Evolutionary conservation across 1,140 invertebrate genomes (phyloP).

Genomic region (Rhopalosiphum padi): DNA sequence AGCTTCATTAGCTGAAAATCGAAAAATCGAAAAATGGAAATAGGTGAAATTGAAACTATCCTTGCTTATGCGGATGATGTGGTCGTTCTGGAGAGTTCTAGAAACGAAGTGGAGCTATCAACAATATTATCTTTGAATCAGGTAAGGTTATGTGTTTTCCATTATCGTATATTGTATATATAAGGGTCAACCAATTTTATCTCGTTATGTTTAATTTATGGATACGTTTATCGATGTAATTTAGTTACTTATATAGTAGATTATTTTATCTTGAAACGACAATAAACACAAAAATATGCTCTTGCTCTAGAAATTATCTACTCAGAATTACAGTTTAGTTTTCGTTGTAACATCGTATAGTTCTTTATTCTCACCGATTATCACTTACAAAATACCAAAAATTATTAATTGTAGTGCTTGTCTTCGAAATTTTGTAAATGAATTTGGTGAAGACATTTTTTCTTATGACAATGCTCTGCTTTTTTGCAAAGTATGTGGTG

Average conservation of each 20-base stretch:
- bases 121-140: neutral
- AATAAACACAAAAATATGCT: neutral
- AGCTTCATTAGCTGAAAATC: too few species aligned
- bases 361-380: neutral
- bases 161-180: too few species aligned
- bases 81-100: conserved; percentile 29
- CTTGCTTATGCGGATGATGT: conserved; percentile 52
- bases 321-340: neutral
- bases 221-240: neutral
- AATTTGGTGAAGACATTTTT: neutral
- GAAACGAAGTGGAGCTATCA: conserved; percentile 5
- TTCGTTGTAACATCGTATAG: neutral
- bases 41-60: conserved; percentile 18
- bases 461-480: too few species aligned
- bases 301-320: neutral
- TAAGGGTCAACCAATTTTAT: neutral
- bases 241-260: neutral
- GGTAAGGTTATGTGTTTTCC: too few species aligned
- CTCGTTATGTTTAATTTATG: neutral
- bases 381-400: neutral
- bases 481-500: too few species aligned
- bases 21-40: conserved; percentile 9
- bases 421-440: neutral
- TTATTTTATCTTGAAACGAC: neutral
- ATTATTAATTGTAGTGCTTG: neutral